A percentile compares a stretch with the other conserved stretches of the same genome.
Evolutionary conservation across 2,113 vertebrate genomes (phyloP).

Genomic region (Sula dactylatra): DNA sequence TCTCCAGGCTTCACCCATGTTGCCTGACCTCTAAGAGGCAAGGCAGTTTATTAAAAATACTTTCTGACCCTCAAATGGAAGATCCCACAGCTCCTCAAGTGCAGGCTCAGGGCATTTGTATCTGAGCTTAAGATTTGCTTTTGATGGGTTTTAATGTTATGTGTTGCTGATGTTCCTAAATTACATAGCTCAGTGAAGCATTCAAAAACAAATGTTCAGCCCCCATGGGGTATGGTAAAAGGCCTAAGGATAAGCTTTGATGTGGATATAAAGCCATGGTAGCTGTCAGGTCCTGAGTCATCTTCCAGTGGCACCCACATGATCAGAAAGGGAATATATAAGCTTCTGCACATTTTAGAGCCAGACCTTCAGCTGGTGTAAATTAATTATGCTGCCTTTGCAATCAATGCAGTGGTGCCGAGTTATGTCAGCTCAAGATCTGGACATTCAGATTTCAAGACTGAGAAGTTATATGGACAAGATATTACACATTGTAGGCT

Average conservation of each 20-base stretch:
- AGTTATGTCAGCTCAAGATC: not conserved
- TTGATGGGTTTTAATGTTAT: not conserved
- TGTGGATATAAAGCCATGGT: not conserved
- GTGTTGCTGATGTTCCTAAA: not conserved
- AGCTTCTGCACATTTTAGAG: not conserved
- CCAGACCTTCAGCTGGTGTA: not conserved
- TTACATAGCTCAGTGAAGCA: not conserved
- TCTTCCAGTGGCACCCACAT: not conserved
- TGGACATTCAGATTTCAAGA: not conserved
- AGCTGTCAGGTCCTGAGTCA: not conserved
- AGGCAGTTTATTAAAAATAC: not conserved
- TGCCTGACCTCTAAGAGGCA: not conserved
- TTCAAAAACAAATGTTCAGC: not conserved
- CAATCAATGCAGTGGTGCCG: not conserved
- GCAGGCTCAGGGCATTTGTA: not conserved
- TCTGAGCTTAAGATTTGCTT: not conserved
- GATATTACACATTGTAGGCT: not conserved
- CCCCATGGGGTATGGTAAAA: not conserved
- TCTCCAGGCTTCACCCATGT: not conserved
- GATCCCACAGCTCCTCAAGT: not conserved
- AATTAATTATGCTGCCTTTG: not conserved
- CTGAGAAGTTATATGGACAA: not conserved
- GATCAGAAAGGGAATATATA: not conserved
- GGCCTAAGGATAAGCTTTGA: slow-evolving; percentile 14
- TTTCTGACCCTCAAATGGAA: not conserved